These are phyloP conservation scores for Rhabdomys pumilio DNA, from an alignment of 2,797 vertebrate species.

Conservation along the genomic window DNA sequence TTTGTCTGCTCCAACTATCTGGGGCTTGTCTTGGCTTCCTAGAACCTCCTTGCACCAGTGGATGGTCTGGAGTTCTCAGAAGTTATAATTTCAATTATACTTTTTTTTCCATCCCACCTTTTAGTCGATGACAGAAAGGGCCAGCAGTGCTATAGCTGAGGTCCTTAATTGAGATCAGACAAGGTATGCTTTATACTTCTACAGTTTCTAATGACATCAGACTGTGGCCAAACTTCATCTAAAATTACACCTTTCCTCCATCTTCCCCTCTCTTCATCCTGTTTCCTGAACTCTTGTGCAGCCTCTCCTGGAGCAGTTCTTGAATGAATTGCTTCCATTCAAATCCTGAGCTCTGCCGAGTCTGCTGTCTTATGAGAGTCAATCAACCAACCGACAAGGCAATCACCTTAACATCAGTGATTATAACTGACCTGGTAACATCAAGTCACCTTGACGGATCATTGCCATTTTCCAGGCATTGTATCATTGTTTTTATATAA, in stretches of 20 bases:
- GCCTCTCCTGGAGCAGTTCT: not conserved
- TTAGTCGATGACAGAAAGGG: not conserved
- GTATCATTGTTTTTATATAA: not conserved
- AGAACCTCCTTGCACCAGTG: not conserved
- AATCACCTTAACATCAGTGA: not conserved
- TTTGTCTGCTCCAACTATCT: not conserved
- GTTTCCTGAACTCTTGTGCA: not conserved
- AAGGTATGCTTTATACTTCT: not conserved
- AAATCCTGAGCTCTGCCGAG: not conserved
- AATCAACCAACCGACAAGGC: not conserved
- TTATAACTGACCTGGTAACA: not conserved
- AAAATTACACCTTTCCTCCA: not conserved
- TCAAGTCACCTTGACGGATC: not conserved
- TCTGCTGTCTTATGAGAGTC: not conserved
- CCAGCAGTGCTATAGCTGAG: not conserved
- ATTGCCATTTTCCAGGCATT: not conserved
- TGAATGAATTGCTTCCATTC: not conserved
- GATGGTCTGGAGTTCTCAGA: not conserved
- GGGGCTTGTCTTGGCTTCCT: not conserved
- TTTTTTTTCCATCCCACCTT: not conserved
- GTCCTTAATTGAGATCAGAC: conserved; percentile 1
- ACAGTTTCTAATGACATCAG: not conserved
- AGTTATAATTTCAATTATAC: not conserved
- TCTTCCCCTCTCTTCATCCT: not conserved
- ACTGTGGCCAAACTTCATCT: not conserved